Base-by-base conservation (phyloP, 2,113 vertebrate species). In the Amazona vittata region DNA sequence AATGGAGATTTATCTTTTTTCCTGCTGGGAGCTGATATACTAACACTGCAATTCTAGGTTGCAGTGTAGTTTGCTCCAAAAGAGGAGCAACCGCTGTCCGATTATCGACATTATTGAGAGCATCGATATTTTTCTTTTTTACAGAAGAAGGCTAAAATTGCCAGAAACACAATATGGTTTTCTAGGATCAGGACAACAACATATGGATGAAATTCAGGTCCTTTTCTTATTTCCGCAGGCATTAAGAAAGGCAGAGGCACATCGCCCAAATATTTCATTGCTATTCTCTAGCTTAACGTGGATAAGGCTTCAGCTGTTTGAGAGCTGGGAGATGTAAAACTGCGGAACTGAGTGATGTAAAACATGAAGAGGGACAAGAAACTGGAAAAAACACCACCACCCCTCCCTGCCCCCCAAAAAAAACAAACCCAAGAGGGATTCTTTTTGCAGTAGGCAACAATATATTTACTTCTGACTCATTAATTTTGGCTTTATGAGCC, bases 391-490 rank as follows among this genome's bases (percentile, higher is more conserved):
- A 33, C 41, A 28, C 11, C 2, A 55, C 9, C 9, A 37, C 33
- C 5, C 0, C 8, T 5, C 14, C 5, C 26, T 14, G 6, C 15
- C 18, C 15, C 10, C 14, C 11, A 2, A 1, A 50, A 73, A 21
- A 50, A 33, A 10, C 2, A 68, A 62, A 75, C 16, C 15, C 2
- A 5, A 8, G 6, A 25, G 16, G 76, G 28, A 22, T 47, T 44
- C 20, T 88, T 78, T 33, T 75, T 90, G 15, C 37, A 35, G 28
- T 70, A 68, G 31, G 9, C 71, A 31, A 31, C 49, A 35, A 29
- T 68, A 1, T 63, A 49, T 80, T 86, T 67, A 44, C 41, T 68
- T 80, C 50, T 43, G 10, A 53, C 21, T 68, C 41, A 29, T 11
- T 86, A n/a, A 31, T 44, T 93, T 76, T 76, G 19, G 55, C 69